Percentiles rank a stretch among this genome's conserved stretches.
phyloP scores from a whole-genome alignment of 2,888 invertebrate species.

The Leptura quadrifasciata region DNA sequence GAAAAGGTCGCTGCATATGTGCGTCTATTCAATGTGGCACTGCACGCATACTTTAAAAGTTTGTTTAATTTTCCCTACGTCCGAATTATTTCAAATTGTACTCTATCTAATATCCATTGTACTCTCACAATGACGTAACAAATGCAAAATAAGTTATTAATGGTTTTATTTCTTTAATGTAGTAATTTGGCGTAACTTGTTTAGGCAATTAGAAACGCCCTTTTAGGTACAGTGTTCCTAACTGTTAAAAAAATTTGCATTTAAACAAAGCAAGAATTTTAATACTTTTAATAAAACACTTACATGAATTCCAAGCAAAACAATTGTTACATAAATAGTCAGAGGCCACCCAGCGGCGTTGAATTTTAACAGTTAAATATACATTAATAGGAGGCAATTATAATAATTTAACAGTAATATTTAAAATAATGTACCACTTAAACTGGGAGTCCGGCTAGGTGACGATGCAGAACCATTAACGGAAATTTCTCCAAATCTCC shows the following conservation, averaged over 20 bases:
- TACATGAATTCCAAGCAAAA: slow-evolving; percentile 21
- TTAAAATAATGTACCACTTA: too few species aligned
- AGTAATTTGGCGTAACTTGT: slow-evolving; percentile 38
- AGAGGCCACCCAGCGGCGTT: not conserved
- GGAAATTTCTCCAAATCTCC: too few species aligned
- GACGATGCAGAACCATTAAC: too few species aligned
- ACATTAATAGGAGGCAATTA: not conserved
- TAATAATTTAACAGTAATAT: too few species aligned
- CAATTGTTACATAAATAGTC: not conserved
- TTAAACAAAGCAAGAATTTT: slow-evolving; percentile 39
- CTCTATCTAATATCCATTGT: too few species aligned
- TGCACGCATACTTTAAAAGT: not conserved
- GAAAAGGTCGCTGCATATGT: not conserved
- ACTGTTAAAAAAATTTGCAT: slow-evolving; percentile 44
- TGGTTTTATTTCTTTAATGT: slow-evolving; percentile 25
- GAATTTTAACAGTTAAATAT: not conserved
- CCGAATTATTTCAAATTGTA: not conserved
- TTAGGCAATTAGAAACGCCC: slow-evolving; percentile 43
- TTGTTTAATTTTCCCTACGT: not conserved
- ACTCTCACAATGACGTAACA: not conserved
- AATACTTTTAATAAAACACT: slow-evolving; percentile 34
- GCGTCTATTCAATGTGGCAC: not conserved
- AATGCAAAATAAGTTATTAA: slow-evolving; percentile 31
- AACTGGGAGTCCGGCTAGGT: too few species aligned
- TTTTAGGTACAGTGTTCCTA: slow-evolving; percentile 36